These are phyloP conservation scores for Leucoma salicis DNA, from an alignment of 2,888 invertebrate genomes.

Conservation along the genomic window DNA sequence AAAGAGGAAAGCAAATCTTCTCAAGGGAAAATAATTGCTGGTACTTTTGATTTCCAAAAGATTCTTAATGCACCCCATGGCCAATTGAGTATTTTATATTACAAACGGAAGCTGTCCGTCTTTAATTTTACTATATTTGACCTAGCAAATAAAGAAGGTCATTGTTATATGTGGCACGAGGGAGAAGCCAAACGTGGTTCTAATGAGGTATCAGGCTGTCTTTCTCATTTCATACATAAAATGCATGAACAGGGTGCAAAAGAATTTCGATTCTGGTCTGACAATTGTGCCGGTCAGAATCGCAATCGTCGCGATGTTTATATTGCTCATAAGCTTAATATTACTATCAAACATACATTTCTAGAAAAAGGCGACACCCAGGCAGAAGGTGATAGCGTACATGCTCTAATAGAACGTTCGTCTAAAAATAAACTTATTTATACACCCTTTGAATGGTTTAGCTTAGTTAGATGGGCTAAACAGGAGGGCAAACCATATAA, in stretches of 20 bases:
- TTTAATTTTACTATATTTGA: slow-evolving; percentile 1
- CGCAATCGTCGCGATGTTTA: no score
- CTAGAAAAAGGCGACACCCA: slow-evolving; percentile 25
- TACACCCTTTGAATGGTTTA: slow-evolving; percentile 3
- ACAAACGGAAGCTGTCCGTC: not conserved
- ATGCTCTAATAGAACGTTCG: slow-evolving; percentile 26
- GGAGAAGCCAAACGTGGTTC: not conserved
- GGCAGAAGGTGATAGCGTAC: slow-evolving; percentile 28
- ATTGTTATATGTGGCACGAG: slow-evolving; percentile 1
- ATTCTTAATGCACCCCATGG: not conserved
- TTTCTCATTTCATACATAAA: not conserved
- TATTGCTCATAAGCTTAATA: not conserved
- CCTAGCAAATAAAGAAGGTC: not conserved
- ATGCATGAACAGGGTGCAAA: not conserved
- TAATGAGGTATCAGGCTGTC: not conserved
- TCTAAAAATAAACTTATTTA: slow-evolving; percentile 18
- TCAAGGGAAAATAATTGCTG: not conserved
- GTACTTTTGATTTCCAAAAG: slow-evolving; percentile 4
- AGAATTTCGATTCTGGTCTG: not conserved
- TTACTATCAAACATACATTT: slow-evolving; percentile 5
- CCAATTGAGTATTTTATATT: not conserved
- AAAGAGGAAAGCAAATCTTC: not conserved
- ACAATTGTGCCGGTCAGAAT: slow-evolving; percentile 3
- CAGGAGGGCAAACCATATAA: slow-evolving; percentile 2
- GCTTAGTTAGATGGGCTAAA: slow-evolving; percentile 7